phyloP scores from a whole-genome alignment of 2,888 invertebrate species.

The Athalia rosae region DNA sequence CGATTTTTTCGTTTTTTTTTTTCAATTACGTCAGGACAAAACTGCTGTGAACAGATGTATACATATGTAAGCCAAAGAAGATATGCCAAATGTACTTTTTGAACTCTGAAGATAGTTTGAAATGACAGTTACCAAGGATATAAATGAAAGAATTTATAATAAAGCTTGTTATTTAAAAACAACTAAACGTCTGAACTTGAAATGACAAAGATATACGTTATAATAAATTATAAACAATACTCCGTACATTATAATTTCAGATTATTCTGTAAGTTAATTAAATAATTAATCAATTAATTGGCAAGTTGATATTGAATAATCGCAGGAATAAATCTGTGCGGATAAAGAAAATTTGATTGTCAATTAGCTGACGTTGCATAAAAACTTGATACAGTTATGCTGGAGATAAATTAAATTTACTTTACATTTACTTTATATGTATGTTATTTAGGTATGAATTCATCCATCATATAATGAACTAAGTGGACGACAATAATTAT shows the following conservation, averaged over 20 bases:
- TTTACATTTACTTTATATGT: neutral
- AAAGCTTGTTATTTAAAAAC: constrained; percentile 31
- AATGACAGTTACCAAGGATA: neutral
- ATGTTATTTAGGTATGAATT: neutral
- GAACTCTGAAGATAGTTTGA: neutral
- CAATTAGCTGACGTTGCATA: neutral
- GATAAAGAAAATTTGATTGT: neutral
- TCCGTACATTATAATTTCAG: neutral
- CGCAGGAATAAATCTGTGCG: constrained; percentile 16
- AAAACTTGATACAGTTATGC: neutral
- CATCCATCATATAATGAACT: neutral
- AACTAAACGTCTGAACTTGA: constrained; percentile 29
- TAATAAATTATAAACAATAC: constrained; percentile 30
- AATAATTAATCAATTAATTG: constrained; percentile 9
- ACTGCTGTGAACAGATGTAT: too few relatives aligned
- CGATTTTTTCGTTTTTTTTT: too few relatives aligned
- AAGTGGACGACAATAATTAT: neutral
- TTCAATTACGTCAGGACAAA: too few relatives aligned
- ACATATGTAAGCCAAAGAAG: constrained; percentile 22
- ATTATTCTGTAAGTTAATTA: constrained; percentile 3
- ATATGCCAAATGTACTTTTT: constrained; percentile 38
- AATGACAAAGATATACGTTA: neutral
- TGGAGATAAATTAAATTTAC: neutral
- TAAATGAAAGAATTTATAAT: constrained; percentile 2
- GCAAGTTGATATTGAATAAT: neutral